Evolutionary conservation across 2,797 vertebrate genomes (phyloP).

Genomic region (Chanos chanos): DNA sequence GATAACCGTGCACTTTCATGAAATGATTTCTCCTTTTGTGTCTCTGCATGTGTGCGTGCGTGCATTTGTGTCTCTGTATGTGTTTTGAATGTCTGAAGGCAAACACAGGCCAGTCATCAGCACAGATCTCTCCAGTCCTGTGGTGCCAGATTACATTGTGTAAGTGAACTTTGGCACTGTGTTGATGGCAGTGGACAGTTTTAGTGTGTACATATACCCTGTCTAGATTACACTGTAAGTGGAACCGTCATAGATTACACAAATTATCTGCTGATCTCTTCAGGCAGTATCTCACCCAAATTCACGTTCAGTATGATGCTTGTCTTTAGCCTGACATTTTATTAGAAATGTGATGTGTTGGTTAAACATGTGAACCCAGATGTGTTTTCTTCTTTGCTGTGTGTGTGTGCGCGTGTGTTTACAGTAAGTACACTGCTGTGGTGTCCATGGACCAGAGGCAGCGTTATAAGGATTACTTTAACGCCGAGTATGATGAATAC

Average conservation of each 20-base stretch:
- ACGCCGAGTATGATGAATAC: slow-evolving; percentile 88
- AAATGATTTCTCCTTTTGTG: not conserved
- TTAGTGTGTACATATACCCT: not conserved
- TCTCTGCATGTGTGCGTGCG: not conserved
- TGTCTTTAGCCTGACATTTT: too few species aligned
- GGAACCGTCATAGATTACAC: too few species aligned
- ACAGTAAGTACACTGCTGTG: slow-evolving; percentile 82
- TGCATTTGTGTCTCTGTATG: not conserved
- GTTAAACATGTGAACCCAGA: not conserved
- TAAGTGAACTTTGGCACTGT: slow-evolving; percentile 65
- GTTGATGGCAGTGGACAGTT: not conserved
- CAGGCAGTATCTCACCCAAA: too few species aligned
- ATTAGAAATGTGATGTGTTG: not conserved
- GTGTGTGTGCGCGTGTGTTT: not conserved
- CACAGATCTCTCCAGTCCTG: slow-evolving; percentile 69
- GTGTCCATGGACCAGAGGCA: slow-evolving; percentile 82
- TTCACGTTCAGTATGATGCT: too few species aligned
- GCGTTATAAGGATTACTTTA: slow-evolving; percentile 86
- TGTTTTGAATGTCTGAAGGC: too few species aligned
- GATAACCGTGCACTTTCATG: too few species aligned
- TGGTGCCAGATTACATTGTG: slow-evolving; percentile 80
- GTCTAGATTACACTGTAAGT: not conserved
- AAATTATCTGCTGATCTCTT: too few species aligned
- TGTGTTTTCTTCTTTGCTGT: too few species aligned
- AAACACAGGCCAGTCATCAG: slow-evolving; percentile 40